Evolutionary conservation across 1,140 invertebrate genomes (phyloP).

Genomic region (Piezodorus guildinii): DNA sequence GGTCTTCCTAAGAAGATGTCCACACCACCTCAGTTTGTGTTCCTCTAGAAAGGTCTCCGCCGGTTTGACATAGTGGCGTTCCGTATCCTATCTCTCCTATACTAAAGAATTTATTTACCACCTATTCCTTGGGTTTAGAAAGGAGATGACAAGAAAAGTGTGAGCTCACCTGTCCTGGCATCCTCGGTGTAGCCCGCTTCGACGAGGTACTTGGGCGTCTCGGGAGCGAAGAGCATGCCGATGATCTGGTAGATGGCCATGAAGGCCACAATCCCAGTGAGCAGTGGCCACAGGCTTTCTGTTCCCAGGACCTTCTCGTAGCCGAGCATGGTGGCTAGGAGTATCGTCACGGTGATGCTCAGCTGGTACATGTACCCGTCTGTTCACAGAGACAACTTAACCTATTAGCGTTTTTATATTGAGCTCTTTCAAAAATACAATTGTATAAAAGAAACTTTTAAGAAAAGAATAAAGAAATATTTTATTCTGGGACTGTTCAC

Average conservation of each 20-base stretch:
- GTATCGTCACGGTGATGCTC: slow-evolving; percentile 76
- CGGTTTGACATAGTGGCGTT: too few species aligned
- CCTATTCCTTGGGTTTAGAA: background rate
- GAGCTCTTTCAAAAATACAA: too few species aligned
- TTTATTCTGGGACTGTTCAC: too few species aligned
- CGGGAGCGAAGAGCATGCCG: slow-evolving; percentile 72
- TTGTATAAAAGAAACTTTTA: too few species aligned
- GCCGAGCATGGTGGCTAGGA: slow-evolving; percentile 69
- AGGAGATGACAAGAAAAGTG: background rate
- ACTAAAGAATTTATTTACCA: too few species aligned
- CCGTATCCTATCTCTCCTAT: too few species aligned
- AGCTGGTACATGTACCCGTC: slow-evolving; percentile 73
- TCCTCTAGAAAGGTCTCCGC: too few species aligned
- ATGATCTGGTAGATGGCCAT: slow-evolving; percentile 62
- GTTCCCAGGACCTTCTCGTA: slow-evolving; percentile 57
- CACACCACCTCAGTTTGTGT: too few species aligned
- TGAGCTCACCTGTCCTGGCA: slow-evolving; percentile 25
- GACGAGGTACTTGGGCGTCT: slow-evolving; percentile 79
- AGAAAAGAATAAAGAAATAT: too few species aligned
- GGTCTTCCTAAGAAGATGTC: too few species aligned
- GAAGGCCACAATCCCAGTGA: slow-evolving; percentile 57
- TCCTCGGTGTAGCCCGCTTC: slow-evolving; percentile 55
- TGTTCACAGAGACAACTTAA: background rate
- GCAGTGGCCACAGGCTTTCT: slow-evolving; percentile 46
- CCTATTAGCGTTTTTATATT: too few species aligned